Conservation (phyloP, 1,140 invertebrate species). For the Colletes gigas region DNA sequence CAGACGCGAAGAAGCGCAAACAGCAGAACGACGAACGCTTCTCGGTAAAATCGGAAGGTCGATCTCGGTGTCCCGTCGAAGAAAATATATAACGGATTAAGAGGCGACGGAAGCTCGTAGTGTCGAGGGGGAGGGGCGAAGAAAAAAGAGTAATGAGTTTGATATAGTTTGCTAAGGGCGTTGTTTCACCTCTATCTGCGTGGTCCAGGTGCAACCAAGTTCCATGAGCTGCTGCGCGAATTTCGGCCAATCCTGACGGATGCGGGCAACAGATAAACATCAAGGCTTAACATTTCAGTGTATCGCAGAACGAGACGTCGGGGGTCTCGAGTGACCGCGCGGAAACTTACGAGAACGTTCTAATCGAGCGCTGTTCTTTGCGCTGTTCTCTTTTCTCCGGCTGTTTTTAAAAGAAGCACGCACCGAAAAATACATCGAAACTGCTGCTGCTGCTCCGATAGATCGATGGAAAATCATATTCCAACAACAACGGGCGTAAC, state of each 20-base stretch:
- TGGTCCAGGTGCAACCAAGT: constrained; percentile 88
- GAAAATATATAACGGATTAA: background rate
- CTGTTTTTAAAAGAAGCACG: background rate
- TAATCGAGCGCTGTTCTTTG: background rate
- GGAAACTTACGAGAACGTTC: background rate
- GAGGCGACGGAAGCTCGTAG: constrained; percentile 7
- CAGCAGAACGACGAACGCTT: background rate
- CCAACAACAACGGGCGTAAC: background rate
- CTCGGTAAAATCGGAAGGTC: background rate
- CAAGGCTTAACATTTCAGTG: constrained; percentile 59
- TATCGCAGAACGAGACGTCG: constrained; percentile 10
- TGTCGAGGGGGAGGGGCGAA: background rate
- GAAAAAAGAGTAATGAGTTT: constrained; percentile 8
- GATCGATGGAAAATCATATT: background rate
- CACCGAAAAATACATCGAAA: background rate
- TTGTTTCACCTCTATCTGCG: constrained; percentile 87
- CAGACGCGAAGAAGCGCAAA: no score
- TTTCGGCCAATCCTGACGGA: constrained; percentile 88
- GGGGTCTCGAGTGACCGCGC: background rate
- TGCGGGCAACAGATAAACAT: constrained; percentile 80
- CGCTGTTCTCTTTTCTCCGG: background rate
- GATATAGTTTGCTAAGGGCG: constrained; percentile 42
- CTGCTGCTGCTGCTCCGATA: background rate
- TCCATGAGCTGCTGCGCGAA: constrained; percentile 90
- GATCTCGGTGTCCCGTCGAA: background rate